Evolutionary conservation across 2,888 invertebrate genomes (phyloP), one percentile per base, ranked within the genome.

Genomic region (Nezara viridula): DNA sequence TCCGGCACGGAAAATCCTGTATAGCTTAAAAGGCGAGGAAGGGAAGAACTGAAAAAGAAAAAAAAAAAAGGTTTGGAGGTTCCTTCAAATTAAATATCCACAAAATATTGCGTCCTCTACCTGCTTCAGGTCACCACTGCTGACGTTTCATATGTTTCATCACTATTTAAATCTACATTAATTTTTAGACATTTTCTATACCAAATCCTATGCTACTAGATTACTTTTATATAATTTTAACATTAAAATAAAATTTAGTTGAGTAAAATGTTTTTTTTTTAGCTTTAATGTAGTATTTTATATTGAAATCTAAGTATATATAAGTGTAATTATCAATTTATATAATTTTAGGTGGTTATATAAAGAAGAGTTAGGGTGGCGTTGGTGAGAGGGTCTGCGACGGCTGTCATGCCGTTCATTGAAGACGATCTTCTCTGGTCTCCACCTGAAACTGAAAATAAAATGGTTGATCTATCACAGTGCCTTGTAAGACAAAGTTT

Each of bases 371-470:
- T 49, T 90, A 90, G 90, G 90, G 91, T 90, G 91, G 91, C 91
- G 89, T 91, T 90, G 88, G 90, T 90, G 90, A 90, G 90, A 89
- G 91, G 91, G 90, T 90, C 88, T 86, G 90, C 89, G 88, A 90
- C 90, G 73, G 88, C 91, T 89, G 90, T 90, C 85, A 91, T 91
- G 91, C 91, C 98, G 95, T 98, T 98, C 95, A 97, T 98, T 94
- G 98, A 98, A 95, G 98, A 98, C 95, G 98, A 98, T 93, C 95
- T 98, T 92, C 94, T 96, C 93, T 98, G 98, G 98, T 97, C 97
- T 95, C 97, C 97, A 93, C 98, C 98, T 94, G 97, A 88, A 85
- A 87, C 90, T 77, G 89, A 87, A 81, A 90, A 97, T 93, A 97
- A 97, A 94, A 97, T 98, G 96, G 97, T 97, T 92, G 98, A 98